A percentile compares a stretch with the other conserved stretches of the same genome.
These are phyloP conservation scores for Larimichthys polyactis DNA, from an alignment of 2,113 vertebrate genomes.

Conservation along the genomic window DNA sequence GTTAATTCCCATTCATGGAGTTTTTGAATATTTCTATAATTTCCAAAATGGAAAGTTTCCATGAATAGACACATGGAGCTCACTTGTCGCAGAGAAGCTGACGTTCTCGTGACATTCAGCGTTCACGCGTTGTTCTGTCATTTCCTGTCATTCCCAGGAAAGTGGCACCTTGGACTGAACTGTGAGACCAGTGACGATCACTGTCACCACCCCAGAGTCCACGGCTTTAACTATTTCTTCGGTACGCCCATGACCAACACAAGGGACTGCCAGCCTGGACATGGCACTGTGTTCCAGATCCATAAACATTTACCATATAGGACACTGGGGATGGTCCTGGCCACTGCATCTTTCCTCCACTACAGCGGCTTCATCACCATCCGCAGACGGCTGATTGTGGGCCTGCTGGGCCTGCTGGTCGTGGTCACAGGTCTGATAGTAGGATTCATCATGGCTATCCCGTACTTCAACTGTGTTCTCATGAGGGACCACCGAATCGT, in stretches of 20 bases:
- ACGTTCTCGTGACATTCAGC: too few species aligned
- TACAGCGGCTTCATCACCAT: constrained; percentile 64
- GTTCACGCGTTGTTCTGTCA: too few species aligned
- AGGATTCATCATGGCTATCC: constrained; percentile 79
- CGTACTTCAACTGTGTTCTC: constrained; percentile 90
- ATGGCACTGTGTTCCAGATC: constrained; percentile 83
- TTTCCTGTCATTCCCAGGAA: constrained; percentile 75
- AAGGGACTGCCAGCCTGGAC: constrained; percentile 87
- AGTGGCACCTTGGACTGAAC: constrained; percentile 93
- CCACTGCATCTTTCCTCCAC: constrained; percentile 65
- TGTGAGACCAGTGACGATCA: constrained; percentile 87
- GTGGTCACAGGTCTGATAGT: neutral
- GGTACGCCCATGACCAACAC: constrained; percentile 89
- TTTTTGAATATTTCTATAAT: too few species aligned
- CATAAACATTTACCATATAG: constrained; percentile 53
- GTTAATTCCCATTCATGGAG: too few species aligned
- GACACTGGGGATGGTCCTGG: constrained; percentile 38
- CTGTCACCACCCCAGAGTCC: constrained; percentile 90
- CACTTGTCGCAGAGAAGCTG: too few species aligned
- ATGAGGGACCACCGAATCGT: constrained; percentile 84
- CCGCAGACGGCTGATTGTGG: constrained; percentile 31
- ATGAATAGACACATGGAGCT: too few species aligned
- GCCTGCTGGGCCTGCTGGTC: constrained; percentile 47
- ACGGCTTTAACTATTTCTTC: constrained; percentile 92
- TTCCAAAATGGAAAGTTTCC: too few species aligned